These are phyloP conservation scores for Callyntrura guangdongensis DNA, from an alignment of 2,888 invertebrate genomes.

Conservation along the genomic window DNA sequence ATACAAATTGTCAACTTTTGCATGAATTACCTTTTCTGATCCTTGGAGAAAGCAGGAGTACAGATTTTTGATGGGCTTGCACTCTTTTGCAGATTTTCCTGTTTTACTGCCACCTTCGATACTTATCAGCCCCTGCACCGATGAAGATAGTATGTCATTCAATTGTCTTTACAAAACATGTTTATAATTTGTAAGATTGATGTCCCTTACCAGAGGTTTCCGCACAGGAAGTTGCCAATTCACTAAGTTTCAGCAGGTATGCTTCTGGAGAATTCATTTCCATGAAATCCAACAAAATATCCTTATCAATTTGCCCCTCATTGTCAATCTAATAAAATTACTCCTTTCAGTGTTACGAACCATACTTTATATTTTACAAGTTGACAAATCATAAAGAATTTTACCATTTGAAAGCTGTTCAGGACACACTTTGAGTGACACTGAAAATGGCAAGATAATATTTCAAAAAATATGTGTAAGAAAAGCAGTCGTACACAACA, in stretches of 20 bases:
- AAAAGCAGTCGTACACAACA: too few species aligned
- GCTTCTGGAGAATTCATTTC: slow-evolving; percentile 79
- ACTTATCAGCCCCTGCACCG: slow-evolving; percentile 70
- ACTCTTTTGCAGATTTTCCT: slow-evolving; percentile 67
- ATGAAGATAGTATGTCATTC: background rate
- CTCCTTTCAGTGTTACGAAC: background rate
- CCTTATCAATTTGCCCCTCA: slow-evolving; percentile 78
- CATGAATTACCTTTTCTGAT: slow-evolving; percentile 79
- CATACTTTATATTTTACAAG: background rate
- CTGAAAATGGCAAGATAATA: too few species aligned
- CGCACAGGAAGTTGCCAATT: slow-evolving; percentile 77
- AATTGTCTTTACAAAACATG: background rate
- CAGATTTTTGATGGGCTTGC: slow-evolving; percentile 74
- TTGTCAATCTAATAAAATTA: slow-evolving; percentile 76
- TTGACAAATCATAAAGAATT: background rate
- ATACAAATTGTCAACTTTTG: too few species aligned
- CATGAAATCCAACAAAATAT: slow-evolving; percentile 78
- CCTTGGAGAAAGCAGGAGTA: slow-evolving; percentile 77
- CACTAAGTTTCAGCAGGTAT: slow-evolving; percentile 78
- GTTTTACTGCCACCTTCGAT: slow-evolving; percentile 66
- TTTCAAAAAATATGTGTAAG: too few species aligned
- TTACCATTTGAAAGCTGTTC: slow-evolving; percentile 80
- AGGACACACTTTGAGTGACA: slow-evolving; percentile 81
- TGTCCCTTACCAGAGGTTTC: slow-evolving; percentile 75
- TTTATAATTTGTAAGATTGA: too few species aligned